Evolutionary conservation across 2,888 invertebrate species (phyloP).

Genomic region (Drosophila kuntzei): DNA sequence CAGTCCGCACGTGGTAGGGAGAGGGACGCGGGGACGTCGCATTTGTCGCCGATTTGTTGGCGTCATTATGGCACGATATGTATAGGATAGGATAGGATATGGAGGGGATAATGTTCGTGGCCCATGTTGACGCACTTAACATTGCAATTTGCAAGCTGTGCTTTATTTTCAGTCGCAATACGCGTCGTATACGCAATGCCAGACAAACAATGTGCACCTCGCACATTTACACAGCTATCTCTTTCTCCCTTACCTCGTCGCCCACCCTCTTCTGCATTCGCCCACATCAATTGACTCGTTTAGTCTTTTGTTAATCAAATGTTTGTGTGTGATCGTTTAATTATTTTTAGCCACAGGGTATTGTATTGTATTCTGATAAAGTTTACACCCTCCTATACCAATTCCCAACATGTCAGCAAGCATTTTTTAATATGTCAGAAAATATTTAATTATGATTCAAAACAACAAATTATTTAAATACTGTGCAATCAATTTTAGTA

Average conservation of each 20-base stretch:
- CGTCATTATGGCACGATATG: constrained; percentile 66
- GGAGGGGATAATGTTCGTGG: constrained; percentile 28
- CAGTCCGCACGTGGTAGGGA: constrained; percentile 9
- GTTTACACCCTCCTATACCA: neutral
- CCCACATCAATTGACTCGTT: constrained; percentile 10
- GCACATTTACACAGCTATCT: constrained; percentile 25
- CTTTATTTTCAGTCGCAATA: constrained; percentile 53
- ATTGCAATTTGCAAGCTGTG: constrained; percentile 67
- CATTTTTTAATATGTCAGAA: constrained; percentile 20
- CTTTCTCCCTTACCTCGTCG: neutral
- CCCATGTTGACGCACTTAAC: constrained; percentile 67
- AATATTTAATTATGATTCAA: constrained; percentile 55
- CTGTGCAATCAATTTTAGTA: constrained; percentile 41
- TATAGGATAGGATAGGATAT: neutral
- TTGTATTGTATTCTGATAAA: constrained; percentile 26
- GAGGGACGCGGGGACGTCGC: constrained; percentile 8
- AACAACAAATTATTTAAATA: constrained; percentile 25
- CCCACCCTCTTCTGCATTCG: neutral
- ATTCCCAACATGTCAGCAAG: neutral
- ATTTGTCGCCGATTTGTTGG: constrained; percentile 77
- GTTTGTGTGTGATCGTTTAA: constrained; percentile 58
- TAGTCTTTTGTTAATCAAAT: constrained; percentile 42
- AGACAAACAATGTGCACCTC: constrained; percentile 54
- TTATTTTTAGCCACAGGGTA: constrained; percentile 64
- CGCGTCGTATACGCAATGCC: constrained; percentile 56